Evolutionary conservation across 2,888 invertebrate species (phyloP), one percentile per base, ranked within the genome.

Genomic region (Liposcelis brunnea): DNA sequence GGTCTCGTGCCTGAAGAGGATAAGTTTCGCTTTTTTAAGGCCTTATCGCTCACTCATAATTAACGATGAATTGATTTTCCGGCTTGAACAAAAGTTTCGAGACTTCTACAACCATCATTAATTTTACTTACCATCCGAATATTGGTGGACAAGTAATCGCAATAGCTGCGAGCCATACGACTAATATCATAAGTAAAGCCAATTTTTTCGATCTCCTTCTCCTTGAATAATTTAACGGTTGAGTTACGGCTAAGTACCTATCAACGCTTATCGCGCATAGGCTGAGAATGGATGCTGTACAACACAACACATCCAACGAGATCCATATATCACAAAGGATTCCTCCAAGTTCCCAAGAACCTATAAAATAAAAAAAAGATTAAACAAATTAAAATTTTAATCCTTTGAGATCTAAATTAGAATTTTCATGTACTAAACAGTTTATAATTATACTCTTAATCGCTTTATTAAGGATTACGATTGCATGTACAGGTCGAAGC

Each of bases 81-180:
- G 26, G 8, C 5, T 26, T 6, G 8, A 26, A 26, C 26, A 4
- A 26, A 8, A 8, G 26, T n/a, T n/a, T n/a, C n/a, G n/a, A n/a
- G n/a, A n/a, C n/a, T n/a, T n/a, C n/a, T n/a, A n/a, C n/a, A 26
- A 26, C 8, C 4, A 26, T 26, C 5, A 6, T 6, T 6, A 26
- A 8, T 26, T 26, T 6, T 26, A 26, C 74, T 72, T 62, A 82
- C 89, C 90, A 90, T 55, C 89, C 90, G 53, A 93, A 75, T 66
- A 95, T 80, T 2, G 93, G 91, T 1, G 94, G 94, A 54, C 91
- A 87, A 12, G 93, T 93, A 49, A 95, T 93, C 31, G 89, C 71
- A 37, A 87, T 78, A 2, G 93, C 89, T 18, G 85, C 70, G 5
- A 84, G 69, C 95, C 94, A 95, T 0, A 93, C 93, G 38, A 80